phyloP scores from a whole-genome alignment of 2,888 invertebrate species.

The Drosophila atripex region DNA sequence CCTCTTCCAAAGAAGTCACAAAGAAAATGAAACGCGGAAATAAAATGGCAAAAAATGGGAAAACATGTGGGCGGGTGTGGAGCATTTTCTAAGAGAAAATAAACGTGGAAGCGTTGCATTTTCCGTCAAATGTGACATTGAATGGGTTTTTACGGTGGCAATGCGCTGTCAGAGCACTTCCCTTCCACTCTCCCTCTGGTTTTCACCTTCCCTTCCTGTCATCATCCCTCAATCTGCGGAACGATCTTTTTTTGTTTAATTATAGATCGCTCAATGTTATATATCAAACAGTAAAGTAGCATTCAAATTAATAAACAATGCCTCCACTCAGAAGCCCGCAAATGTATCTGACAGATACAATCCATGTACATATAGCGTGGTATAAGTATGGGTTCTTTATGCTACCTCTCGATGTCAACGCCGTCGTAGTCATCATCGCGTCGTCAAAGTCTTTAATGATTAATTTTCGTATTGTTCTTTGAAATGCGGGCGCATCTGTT shows the following conservation, averaged over 20 bases:
- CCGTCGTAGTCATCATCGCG: conserved; percentile 43
- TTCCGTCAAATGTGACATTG: conserved; percentile 57
- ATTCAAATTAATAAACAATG: conserved; percentile 58
- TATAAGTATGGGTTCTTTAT: conserved; percentile 38
- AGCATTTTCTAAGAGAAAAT: conserved; percentile 60
- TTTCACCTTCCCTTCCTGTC: conserved; percentile 16
- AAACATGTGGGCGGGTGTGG: conserved; percentile 15
- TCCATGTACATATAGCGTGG: conserved; percentile 21
- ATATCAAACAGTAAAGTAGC: conserved; percentile 49
- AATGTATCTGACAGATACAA: conserved; percentile 53
- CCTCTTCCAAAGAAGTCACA: conserved; percentile 50
- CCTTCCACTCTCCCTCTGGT: not conserved
- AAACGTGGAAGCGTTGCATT: conserved; percentile 46
- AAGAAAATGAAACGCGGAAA: conserved; percentile 59
- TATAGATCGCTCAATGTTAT: conserved; percentile 53
- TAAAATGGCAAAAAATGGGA: conserved; percentile 37
- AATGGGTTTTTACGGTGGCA: conserved; percentile 44
- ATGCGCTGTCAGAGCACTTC: conserved; percentile 15
- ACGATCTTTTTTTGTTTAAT: conserved; percentile 49
- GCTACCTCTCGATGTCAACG: conserved; percentile 46
- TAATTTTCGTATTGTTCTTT: conserved; percentile 69
- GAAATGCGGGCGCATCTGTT: conserved; percentile 66
- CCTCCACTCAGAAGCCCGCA: conserved; percentile 19
- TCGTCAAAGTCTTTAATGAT: conserved; percentile 65
- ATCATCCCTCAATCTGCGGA: conserved; percentile 36